Evolutionary conservation across 1,140 invertebrate species (phyloP).

Genomic region (Drosophila mauritiana): DNA sequence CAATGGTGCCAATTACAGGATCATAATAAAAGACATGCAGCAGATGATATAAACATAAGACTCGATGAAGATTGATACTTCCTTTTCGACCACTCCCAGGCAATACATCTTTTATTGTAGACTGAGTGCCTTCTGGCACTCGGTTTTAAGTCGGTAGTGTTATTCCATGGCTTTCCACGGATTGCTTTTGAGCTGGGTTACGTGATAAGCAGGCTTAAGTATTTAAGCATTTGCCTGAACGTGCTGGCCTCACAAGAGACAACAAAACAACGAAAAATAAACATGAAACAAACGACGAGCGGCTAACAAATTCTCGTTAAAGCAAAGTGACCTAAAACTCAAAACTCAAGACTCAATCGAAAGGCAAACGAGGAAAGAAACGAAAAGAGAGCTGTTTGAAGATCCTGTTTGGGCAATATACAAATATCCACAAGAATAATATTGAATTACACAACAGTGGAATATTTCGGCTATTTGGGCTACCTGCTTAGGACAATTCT

Average conservation of each 20-base stretch:
- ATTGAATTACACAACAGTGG: slow-evolving; percentile 71
- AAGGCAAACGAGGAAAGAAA: slow-evolving; percentile 18
- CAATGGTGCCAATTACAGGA: not conserved
- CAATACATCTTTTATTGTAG: slow-evolving; percentile 20
- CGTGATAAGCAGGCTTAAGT: slow-evolving; percentile 75
- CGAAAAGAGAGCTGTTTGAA: slow-evolving; percentile 24
- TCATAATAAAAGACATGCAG: not conserved
- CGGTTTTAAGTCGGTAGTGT: slow-evolving; percentile 32
- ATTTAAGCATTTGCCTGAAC: slow-evolving; percentile 58
- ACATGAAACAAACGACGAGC: slow-evolving; percentile 51
- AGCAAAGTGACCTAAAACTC: slow-evolving; percentile 44
- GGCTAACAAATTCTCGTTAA: slow-evolving; percentile 69
- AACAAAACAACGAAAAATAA: slow-evolving; percentile 29
- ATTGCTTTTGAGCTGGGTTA: slow-evolving; percentile 41
- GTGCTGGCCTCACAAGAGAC: slow-evolving; percentile 64
- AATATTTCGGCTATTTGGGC: slow-evolving; percentile 39
- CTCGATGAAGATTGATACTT: slow-evolving; percentile 44
- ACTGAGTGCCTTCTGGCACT: slow-evolving; percentile 6
- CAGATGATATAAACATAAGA: slow-evolving; percentile 23
- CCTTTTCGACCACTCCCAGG: slow-evolving; percentile 41
- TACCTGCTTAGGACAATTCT: slow-evolving; percentile 52
- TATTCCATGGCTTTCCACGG: slow-evolving; percentile 40
- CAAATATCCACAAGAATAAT: slow-evolving; percentile 64
- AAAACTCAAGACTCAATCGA: slow-evolving; percentile 37
- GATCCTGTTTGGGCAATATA: slow-evolving; percentile 62